Percentiles rank a stretch among this genome's conserved stretches.
These are phyloP conservation scores for Manduca sexta DNA, from an alignment of 1,140 invertebrate species.

Conservation along the genomic window DNA sequence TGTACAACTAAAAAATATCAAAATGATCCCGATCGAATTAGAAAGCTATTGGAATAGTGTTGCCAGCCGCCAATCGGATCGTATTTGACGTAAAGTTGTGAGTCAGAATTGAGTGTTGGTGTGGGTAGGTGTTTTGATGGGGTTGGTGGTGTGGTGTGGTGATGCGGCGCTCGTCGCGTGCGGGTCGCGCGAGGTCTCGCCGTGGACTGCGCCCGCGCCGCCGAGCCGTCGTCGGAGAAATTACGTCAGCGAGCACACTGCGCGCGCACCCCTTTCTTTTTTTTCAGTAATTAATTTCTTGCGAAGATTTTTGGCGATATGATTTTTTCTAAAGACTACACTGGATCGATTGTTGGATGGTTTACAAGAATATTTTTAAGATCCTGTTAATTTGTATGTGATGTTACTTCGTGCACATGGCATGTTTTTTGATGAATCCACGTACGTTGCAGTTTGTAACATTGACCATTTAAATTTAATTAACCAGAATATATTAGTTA, in stretches of 20 bases:
- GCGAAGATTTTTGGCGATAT: slow-evolving; percentile 53
- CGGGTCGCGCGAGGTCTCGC: slow-evolving; percentile 44
- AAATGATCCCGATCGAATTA: background rate
- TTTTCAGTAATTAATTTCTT: slow-evolving; percentile 63
- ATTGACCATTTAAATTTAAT: too few species aligned
- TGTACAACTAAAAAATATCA: too few species aligned
- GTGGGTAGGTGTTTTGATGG: slow-evolving; percentile 4
- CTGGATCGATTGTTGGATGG: background rate
- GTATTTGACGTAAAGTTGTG: too few species aligned
- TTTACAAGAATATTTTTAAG: background rate
- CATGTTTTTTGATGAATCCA: too few species aligned
- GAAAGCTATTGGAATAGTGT: too few species aligned
- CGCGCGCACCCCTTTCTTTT: slow-evolving; percentile 64
- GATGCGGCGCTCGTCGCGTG: slow-evolving; percentile 23
- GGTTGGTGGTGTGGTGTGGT: slow-evolving; percentile 15
- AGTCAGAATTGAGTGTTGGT: too few species aligned
- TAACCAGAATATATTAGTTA: too few species aligned
- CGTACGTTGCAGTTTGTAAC: too few species aligned
- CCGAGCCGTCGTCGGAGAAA: slow-evolving; percentile 36
- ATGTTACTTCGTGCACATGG: too few species aligned
- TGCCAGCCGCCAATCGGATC: too few species aligned
- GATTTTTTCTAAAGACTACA: slow-evolving; percentile 25
- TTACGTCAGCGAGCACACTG: slow-evolving; percentile 51
- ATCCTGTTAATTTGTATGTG: too few species aligned
- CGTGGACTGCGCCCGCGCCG: slow-evolving; percentile 51